Evolutionary conservation across 2,888 invertebrate genomes (phyloP), one percentile per base, ranked within the genome.

Genomic region (Apodemia duryi): DNA sequence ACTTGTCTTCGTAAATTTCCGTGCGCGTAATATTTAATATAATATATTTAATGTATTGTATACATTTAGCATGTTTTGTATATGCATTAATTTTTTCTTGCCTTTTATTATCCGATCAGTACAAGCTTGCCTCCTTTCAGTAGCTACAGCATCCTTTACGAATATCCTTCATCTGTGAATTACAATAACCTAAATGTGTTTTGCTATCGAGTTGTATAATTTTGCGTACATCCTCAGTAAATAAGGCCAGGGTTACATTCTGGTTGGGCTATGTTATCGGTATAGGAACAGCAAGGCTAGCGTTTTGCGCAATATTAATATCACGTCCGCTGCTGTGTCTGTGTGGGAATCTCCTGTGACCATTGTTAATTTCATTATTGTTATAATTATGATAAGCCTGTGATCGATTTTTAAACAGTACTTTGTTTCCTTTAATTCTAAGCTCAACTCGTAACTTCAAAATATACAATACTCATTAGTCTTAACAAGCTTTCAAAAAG

Each of bases 191-290:
- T 60, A 60, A 60, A 60, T 60, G 13, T 60, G 32, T 60, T 60
- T 60, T 35, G 61, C 66, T 67, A 70, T 69, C 62, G 43, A 38
- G 51, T 38, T 62, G 46, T 63, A 61, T 65, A 68, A 63, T 69
- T 66, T 54, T 73, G 76, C 74, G 72, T 76, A 83, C 84, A 85
- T 86, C 81, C 84, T 81, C 75, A 81, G 71, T 77, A 74, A 83
- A 89, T 86, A 86, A 87, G 89, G 91, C 89, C 91, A 91, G 89
- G 91, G 91, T 88, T 89, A 88, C 74, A 76, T 69, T 75, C 75
- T 80, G 75, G 74, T 76, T 57, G 57, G 57, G 32, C 57, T 78
- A 78, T 78, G 81, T 90, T 91, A 90, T 90, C 90, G 77, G 74
- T 82, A 78, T 83, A 88, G 88, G 89, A 90, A 87, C 88, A 74